phyloP scores from a whole-genome alignment of 1,140 invertebrate species.

The Meloidogyne floridensis region DNA sequence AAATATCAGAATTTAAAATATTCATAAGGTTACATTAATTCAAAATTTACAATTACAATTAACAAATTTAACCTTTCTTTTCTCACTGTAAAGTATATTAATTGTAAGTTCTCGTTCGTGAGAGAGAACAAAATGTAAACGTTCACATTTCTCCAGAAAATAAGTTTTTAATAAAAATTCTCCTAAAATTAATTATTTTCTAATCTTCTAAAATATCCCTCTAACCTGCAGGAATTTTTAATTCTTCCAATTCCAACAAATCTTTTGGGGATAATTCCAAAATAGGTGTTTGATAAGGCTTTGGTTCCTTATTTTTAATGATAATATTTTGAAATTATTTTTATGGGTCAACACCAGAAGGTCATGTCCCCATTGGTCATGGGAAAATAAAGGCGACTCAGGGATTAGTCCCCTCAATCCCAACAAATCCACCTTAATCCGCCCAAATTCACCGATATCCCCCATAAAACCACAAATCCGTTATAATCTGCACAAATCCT shows the following conservation, averaged over 20 bases:
- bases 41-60: neutral
- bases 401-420: too few species aligned
- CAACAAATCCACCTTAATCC: too few species aligned
- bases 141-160: slow-evolving; percentile 28
- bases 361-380: too few species aligned
- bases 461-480: too few species aligned
- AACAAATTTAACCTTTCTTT: slow-evolving; percentile 14
- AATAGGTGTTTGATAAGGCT: slow-evolving; percentile 2
- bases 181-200: slow-evolving; percentile 18
- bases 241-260: slow-evolving; percentile 15
- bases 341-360: too few species aligned
- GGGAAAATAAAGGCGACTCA: too few species aligned
- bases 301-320: slow-evolving; percentile 7
- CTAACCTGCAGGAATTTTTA: slow-evolving; percentile 40
- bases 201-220: neutral
- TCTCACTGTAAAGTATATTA: slow-evolving; percentile 40
- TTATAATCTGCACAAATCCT: too few species aligned
- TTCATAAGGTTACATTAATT: neutral
- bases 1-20: neutral
- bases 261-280: slow-evolving; percentile 16
- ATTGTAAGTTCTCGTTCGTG: slow-evolving; percentile 38
- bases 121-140: slow-evolving; percentile 32
- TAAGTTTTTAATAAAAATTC: slow-evolving; percentile 39
- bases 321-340: neutral
- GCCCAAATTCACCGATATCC: too few species aligned